These are phyloP conservation scores for Columba guinea DNA, from an alignment of 2,797 vertebrate genomes.

Conservation along the genomic window DNA sequence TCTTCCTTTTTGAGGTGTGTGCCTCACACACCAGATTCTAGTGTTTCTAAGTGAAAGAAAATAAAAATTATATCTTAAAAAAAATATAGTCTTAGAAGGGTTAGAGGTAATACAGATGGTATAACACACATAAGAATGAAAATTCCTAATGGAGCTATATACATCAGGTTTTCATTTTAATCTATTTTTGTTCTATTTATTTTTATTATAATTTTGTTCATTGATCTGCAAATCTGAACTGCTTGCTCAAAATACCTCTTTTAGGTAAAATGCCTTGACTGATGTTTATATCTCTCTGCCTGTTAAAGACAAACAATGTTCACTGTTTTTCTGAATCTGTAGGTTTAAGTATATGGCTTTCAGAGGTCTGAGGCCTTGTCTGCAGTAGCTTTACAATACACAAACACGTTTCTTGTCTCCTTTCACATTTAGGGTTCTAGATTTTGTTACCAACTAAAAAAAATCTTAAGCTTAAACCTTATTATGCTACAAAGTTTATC, in stretches of 20 bases:
- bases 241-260: background rate
- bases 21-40: slow-evolving; percentile 30
- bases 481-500: background rate
- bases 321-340: background rate
- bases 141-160: background rate
- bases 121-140: background rate
- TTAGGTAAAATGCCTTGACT: background rate
- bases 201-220: background rate
- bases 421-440: background rate
- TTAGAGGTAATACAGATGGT: background rate
- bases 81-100: slow-evolving; percentile 11
- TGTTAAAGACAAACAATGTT: background rate
- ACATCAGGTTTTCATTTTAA: background rate
- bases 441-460: background rate
- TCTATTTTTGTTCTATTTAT: background rate
- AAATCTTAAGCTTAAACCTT: background rate
- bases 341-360: background rate
- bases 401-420: background rate
- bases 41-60: slow-evolving; percentile 53
- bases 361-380: background rate
- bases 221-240: slow-evolving; percentile 2
- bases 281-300: background rate
- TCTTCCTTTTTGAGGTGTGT: slow-evolving; percentile 26
- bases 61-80: slow-evolving; percentile 52
- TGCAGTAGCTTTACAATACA: background rate